phyloP scores from a whole-genome alignment of 1,140 invertebrate species.

The Trissolcus basalis region DNA sequence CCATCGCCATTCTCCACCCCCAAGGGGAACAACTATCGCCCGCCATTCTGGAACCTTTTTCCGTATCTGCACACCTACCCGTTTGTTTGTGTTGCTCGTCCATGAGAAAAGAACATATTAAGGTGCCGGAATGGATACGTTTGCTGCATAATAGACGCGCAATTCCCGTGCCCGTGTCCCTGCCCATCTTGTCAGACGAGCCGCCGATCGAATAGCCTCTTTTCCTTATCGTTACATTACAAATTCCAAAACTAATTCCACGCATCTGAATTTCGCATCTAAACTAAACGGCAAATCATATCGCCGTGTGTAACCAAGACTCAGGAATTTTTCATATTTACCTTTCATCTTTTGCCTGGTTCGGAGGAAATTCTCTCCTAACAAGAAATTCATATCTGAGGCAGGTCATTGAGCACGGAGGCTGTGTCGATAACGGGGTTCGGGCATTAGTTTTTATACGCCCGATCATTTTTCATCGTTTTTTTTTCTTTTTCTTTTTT shows the following conservation, averaged over 20 bases:
- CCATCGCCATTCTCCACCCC: constrained; percentile 59
- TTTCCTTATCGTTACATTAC: constrained; percentile 51
- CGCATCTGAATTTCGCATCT: not conserved
- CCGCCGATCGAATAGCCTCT: constrained; percentile 46
- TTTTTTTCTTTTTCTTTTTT: no score
- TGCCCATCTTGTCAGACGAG: constrained; percentile 35
- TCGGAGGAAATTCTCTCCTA: no score
- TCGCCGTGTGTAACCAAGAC: no score
- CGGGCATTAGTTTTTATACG: constrained; percentile 10
- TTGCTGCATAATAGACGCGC: constrained; percentile 54
- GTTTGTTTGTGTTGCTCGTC: constrained; percentile 40
- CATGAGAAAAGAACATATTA: constrained; percentile 57
- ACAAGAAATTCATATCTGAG: no score
- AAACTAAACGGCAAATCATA: no score
- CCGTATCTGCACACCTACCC: constrained; percentile 53
- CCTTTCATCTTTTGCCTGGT: no score
- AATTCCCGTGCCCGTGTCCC: constrained; percentile 50
- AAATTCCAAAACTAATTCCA: constrained; percentile 27
- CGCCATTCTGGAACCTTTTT: constrained; percentile 60
- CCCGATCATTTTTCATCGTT: no score
- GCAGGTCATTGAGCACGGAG: no score
- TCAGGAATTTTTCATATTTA: no score
- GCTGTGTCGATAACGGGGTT: constrained; percentile 50
- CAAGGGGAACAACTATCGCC: constrained; percentile 59
- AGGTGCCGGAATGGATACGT: constrained; percentile 55